A percentile compares a stretch with the other conserved stretches of the same genome.
Conservation (phyloP, 92 coral and sea anemone species). For the Zoanthus solanderi region DNA sequence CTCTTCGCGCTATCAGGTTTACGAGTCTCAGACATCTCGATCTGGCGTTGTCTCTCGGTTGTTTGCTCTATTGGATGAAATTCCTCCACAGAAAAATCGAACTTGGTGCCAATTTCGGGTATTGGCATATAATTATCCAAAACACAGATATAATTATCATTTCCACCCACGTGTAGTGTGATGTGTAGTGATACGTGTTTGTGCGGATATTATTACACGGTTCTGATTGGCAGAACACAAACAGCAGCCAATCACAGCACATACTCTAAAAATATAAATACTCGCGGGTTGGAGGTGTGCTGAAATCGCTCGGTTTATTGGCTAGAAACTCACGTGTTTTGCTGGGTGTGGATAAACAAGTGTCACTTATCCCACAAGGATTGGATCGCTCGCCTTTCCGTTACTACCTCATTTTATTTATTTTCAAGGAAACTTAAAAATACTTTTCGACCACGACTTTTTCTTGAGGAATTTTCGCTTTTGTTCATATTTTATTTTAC, state of each 20-base stretch:
- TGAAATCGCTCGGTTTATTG: conserved; percentile 67
- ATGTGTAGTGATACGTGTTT: conserved; percentile 47
- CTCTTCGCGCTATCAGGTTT: conserved; percentile 49
- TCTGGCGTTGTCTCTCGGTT: conserved; percentile 24
- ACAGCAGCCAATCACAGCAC: conserved; percentile 81
- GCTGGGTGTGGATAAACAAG: conserved; percentile 50
- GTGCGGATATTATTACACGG: conserved; percentile 71
- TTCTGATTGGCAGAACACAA: conserved; percentile 79
- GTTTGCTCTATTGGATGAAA: conserved; percentile 49
- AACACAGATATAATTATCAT: conserved; percentile 80
- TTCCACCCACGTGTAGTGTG: conserved; percentile 63
- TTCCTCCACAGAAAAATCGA: conserved; percentile 75
- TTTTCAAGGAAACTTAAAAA: not conserved
- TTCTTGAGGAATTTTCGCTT: conserved; percentile 29
- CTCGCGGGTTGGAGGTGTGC: conserved; percentile 78
- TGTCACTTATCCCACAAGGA: conserved; percentile 54
- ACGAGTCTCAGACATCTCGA: conserved; percentile 62
- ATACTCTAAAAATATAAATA: conserved; percentile 43
- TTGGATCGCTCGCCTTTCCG: conserved; percentile 29
- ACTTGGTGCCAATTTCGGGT: conserved; percentile 88
- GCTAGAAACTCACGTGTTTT: conserved; percentile 56
- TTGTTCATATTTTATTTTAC: not conserved
- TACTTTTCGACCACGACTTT: conserved; percentile 17
- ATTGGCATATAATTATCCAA: conserved; percentile 91
- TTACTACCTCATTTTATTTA: conserved; percentile 20